Conservation (phyloP, 1,140 invertebrate species). For the Eulimnadia texana region DNA sequence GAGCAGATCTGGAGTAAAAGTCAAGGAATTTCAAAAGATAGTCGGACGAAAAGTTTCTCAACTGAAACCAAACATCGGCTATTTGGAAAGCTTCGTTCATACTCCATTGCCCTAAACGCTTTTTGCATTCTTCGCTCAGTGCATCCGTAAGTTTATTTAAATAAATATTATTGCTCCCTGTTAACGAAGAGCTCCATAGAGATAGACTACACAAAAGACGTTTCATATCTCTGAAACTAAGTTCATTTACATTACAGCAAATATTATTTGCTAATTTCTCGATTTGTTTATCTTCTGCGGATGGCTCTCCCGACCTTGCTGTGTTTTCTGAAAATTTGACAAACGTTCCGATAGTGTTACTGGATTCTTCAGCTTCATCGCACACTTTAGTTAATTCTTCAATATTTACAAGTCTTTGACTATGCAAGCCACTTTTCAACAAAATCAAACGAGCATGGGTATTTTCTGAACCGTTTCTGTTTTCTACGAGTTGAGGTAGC, state of each 20-base stretch:
- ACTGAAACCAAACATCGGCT: not conserved
- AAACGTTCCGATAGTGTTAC: too few relatives aligned
- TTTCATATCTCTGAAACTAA: not conserved
- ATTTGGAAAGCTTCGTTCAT: not conserved
- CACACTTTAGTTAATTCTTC: too few relatives aligned
- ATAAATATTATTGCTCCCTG: not conserved
- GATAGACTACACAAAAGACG: not conserved
- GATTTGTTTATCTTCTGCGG: not conserved
- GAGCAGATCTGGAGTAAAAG: not conserved
- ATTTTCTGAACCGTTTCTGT: not conserved
- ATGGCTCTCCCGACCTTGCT: too few relatives aligned
- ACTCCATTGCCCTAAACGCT: not conserved
- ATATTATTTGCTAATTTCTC: not conserved
- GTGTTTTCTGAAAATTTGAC: too few relatives aligned
- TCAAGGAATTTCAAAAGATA: not conserved
- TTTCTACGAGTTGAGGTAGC: not conserved
- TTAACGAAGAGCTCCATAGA: not conserved
- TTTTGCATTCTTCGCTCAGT: not conserved
- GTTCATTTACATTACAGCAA: not conserved
- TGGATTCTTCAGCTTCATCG: too few relatives aligned
- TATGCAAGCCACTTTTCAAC: not conserved
- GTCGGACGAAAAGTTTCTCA: not conserved
- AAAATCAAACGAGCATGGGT: not conserved
- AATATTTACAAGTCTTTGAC: not conserved
- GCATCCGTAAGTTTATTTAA: not conserved